phyloP scores from a whole-genome alignment of 2,797 vertebrate genomes.

The Lepidocolaptes lacrymiger region DNA sequence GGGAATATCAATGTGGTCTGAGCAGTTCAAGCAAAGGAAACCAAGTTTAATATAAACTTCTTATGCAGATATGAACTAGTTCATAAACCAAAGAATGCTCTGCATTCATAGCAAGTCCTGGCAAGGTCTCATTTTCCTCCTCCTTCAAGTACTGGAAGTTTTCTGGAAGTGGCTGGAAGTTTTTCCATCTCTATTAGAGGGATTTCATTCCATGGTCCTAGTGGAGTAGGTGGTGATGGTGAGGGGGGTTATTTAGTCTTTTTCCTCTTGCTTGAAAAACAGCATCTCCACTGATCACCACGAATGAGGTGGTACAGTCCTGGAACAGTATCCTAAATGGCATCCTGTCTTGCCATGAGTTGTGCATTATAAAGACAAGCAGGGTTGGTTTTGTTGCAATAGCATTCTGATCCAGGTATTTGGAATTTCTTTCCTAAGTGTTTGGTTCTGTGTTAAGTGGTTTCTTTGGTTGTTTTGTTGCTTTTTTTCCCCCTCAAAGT shows the following conservation, averaged over 20 bases:
- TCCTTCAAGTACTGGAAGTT: neutral
- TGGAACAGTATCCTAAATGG: neutral
- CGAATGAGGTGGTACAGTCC: neutral
- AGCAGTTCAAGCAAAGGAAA: neutral
- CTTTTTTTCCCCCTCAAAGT: fast-evolving
- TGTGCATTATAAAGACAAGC: neutral
- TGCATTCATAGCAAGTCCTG: neutral
- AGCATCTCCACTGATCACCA: neutral
- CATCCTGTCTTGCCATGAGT: neutral
- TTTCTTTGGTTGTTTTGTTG: neutral
- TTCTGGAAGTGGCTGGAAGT: neutral
- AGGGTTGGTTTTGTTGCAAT: neutral
- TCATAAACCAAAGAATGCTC: neutral
- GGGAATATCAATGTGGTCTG: neutral
- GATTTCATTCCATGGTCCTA: neutral
- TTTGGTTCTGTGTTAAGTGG: neutral
- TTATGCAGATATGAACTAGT: neutral
- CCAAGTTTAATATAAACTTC: neutral
- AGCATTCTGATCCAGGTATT: neutral
- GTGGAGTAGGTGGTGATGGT: neutral
- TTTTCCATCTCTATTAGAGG: neutral
- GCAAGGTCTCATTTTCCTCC: neutral
- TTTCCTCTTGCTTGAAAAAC: neutral
- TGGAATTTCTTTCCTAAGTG: neutral
- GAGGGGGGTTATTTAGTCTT: neutral